Percentiles rank a stretch among this genome's conserved stretches.
phyloP scores from a whole-genome alignment of 2,113 vertebrate genomes.

The Tupaia tana region DNA sequence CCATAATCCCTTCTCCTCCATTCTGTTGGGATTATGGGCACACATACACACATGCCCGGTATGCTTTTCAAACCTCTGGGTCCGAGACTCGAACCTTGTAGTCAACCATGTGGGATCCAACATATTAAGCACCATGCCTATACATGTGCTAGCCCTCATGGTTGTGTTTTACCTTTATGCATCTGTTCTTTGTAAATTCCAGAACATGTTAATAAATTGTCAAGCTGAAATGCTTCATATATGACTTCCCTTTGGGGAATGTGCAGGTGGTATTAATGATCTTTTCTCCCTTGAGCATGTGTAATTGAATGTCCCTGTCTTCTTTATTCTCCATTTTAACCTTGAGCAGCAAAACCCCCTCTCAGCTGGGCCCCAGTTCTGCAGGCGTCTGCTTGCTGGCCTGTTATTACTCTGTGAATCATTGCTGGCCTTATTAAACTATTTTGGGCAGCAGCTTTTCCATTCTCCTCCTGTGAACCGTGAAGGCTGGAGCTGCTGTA shows the following conservation, averaged over 20 bases:
- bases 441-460: conserved; percentile 74
- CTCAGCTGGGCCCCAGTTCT: conserved; percentile 34
- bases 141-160: too few species aligned
- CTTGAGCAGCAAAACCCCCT: conserved; percentile 33
- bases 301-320: neutral
- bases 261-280: neutral
- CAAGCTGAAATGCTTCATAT: neutral
- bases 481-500: conserved; percentile 19
- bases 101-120: too few species aligned
- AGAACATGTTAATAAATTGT: conserved; percentile 23
- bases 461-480: conserved; percentile 64
- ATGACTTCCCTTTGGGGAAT: neutral
- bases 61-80: too few species aligned
- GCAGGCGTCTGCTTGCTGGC: conserved; percentile 48
- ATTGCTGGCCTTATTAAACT: conserved; percentile 79
- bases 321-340: conserved; percentile 52
- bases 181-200: neutral
- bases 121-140: too few species aligned
- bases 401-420: conserved; percentile 74
- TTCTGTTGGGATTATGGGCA: too few species aligned
- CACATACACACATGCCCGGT: too few species aligned
- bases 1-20: too few species aligned
- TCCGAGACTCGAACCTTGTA: too few species aligned
- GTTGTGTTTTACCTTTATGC: neutral
- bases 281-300: neutral